These are phyloP conservation scores for Osmerus mordax DNA, from an alignment of 2,113 vertebrate genomes.

Conservation along the genomic window DNA sequence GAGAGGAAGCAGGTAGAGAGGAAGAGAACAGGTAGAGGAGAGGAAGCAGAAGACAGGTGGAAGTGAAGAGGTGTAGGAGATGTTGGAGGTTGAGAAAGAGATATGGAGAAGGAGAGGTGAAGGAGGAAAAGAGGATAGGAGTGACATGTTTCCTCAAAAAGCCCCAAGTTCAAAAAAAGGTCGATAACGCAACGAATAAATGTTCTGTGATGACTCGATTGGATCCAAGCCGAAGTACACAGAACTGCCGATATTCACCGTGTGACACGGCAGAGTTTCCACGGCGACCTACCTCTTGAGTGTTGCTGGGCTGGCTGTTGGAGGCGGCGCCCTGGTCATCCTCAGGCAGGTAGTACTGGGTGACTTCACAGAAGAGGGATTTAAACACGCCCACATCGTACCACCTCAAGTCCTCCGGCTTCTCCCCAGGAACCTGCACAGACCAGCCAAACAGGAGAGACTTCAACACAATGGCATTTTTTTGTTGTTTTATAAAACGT, in stretches of 20 bases:
- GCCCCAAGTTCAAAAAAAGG: background rate
- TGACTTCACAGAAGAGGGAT: constrained; percentile 84
- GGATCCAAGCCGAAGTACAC: background rate
- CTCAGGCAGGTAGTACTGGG: constrained; percentile 84
- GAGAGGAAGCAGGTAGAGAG: background rate
- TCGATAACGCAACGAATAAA: background rate
- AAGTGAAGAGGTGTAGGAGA: too few relatives aligned
- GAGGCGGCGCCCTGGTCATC: constrained; percentile 47
- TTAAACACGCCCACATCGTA: constrained; percentile 93
- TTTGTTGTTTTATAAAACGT: background rate
- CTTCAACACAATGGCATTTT: background rate
- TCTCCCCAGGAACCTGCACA: constrained; percentile 16
- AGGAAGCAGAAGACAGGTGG: background rate
- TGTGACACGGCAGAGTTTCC: background rate
- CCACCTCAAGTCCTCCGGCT: constrained; percentile 66
- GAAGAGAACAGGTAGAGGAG: background rate
- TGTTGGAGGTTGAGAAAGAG: too few relatives aligned
- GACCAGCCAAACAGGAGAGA: background rate
- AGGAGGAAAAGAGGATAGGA: background rate
- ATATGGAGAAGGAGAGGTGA: background rate
- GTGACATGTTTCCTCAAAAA: background rate
- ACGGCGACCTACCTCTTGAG: constrained; percentile 53
- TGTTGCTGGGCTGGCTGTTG: constrained; percentile 16
- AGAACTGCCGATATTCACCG: too few relatives aligned
- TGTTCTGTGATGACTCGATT: background rate